Evolutionary conservation across 2,113 vertebrate genomes (phyloP), one percentile per base, ranked within the genome.

Genomic region (Malurus elegans): DNA sequence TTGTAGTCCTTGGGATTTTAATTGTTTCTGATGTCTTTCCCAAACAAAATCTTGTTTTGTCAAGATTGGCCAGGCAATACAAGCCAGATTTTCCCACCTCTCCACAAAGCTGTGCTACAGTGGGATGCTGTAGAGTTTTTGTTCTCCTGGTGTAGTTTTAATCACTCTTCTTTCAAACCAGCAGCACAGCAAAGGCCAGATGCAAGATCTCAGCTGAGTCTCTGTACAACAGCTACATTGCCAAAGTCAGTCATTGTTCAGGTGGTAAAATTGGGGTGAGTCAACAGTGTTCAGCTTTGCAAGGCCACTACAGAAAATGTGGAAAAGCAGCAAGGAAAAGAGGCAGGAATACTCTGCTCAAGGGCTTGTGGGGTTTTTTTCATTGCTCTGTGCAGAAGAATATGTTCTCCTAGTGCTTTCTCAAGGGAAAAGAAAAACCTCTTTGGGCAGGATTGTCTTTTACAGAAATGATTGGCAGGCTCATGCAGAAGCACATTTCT

Each of bases 381-480:
- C 71, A 70, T 76, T 90, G 74, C 81, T 79, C 44, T 69, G 18
- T 65, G 31, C 40, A 60, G 72, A 73, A 86, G 69, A 91, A 40
- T 45, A 62, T 81, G 51, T 81, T 86, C 61, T 64, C 40, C 78
- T 67, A 62, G 15, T 28, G 40, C 56, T 91, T 93, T 81, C 72
- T 89, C 79, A 64, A 38, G 72, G 91, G 76, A 86, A 86, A 92
- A 92, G 34, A 88, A 79, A 89, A 88, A 74, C 47, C 67, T 78
- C 44, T 81, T 86, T 83, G 64, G 64, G 75, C 38, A 93, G 54
- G 92, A 65, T 34, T 70, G 21, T 90, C 60, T 60, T 81, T 76
- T 79, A 29, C 80, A 75, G 88, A 90, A 76, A 48, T 60, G 76
- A 45, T 10, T 88, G 72, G 62, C 75, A 88, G 82, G 50, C 45